Percentiles rank a stretch among this genome's conserved stretches.
Conservation (phyloP, 1,140 invertebrate genomes). For the Hycleus cichorii region DNA sequence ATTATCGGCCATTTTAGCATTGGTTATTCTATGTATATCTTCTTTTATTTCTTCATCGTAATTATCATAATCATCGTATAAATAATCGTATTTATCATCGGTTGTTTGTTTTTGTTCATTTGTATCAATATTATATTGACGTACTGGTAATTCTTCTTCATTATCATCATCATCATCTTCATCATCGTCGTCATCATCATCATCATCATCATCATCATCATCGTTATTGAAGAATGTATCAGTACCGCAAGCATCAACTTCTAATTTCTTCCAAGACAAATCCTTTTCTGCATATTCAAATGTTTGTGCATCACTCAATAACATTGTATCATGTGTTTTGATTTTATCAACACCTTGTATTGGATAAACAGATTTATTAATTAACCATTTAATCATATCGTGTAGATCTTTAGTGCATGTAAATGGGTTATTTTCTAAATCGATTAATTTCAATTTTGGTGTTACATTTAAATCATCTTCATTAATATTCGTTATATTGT, state of each 20-base stretch:
- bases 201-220: slow-evolving; percentile 27
- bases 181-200: slow-evolving; percentile 35
- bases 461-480: slow-evolving; percentile 49
- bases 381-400: slow-evolving; percentile 51
- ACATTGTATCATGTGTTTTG: slow-evolving; percentile 35
- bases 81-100: slow-evolving; percentile 27
- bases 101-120: not conserved
- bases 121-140: slow-evolving; percentile 3
- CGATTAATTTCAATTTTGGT: slow-evolving; percentile 53
- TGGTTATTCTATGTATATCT: slow-evolving; percentile 17
- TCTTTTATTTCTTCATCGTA: slow-evolving; percentile 32
- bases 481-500: slow-evolving; percentile 49
- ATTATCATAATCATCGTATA: slow-evolving; percentile 33
- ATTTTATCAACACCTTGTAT: not conserved
- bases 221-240: not conserved
- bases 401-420: slow-evolving; percentile 53
- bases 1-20: slow-evolving; percentile 5
- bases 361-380: slow-evolving; percentile 44
- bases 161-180: slow-evolving; percentile 23
- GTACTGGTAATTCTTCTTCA: slow-evolving; percentile 13
- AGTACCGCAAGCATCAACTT: slow-evolving; percentile 3
- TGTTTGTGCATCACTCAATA: slow-evolving; percentile 27
- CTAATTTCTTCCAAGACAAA: slow-evolving; percentile 9
- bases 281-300: not conserved
- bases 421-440: slow-evolving; percentile 54